Evolutionary conservation across 23 tunicate genomes (phyloP), one percentile per base, ranked within the genome.

Genomic region (Ascidia mentula): DNA sequence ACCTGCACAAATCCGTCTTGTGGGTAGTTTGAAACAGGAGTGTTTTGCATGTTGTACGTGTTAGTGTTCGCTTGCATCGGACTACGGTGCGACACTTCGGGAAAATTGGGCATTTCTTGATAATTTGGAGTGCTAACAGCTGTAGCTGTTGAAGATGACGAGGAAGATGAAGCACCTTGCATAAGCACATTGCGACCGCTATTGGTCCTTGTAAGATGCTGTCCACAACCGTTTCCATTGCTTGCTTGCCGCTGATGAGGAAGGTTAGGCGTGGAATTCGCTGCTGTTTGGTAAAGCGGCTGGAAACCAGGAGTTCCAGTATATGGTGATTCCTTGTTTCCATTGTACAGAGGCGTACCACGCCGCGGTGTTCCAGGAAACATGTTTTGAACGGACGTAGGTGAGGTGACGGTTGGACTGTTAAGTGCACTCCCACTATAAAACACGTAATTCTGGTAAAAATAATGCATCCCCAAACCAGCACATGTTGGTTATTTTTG

Each of bases 181-280:
- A 77, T 69, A 6, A 71, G 39, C 36, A 61, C 75, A 40, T 69
- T 83, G 36, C 69, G 75, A 17, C 86, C 86, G 72, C 86, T 82
- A 32, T 65, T 72, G 18, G 81, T 31, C 24, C 81, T 65, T 22
- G 80, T 35, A 7, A 83, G 26, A 45, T 83, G 65, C 17, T 61
- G 30, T 9, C 74, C 74, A 36, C 18, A 30, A 40, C 37, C 72
- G 28, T 36, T 32, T 35, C 87, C 87, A 30, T 65, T 39, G 76
- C 76, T 75, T 13, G 81, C 38, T 69, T 76, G 87, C 18, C 40
- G 70, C 65, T 83, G 87, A 37, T 82, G 86, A 73, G 86, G 86
- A 31, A 37, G 61, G 76, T 38, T 75, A 46, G 46, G 9, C 22
- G 34, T 39, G 26, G 38, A 20, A 17, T 38, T 35, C 18, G 36